Base-by-base conservation (phyloP, 2,888 invertebrate species). In the Pristionchus exspectatus region DNA sequence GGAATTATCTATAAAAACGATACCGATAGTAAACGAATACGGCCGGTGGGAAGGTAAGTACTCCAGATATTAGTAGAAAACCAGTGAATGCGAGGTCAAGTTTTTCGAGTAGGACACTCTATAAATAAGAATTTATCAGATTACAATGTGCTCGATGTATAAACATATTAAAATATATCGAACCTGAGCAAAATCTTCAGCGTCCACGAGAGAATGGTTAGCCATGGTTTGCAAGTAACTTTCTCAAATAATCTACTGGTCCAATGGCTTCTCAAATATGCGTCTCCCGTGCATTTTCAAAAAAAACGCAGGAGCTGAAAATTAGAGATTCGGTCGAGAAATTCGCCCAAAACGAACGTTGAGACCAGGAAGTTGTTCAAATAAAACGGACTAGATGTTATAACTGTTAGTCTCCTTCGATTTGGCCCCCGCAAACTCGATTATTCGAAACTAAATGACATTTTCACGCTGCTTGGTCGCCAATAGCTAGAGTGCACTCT, bases 21-120 rank as follows among this genome's bases (percentile, higher is more conserved):
- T 30, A 74, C 74, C 74, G 38, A 74, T 74, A 74, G n/a, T 83
- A 83, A 10, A 83, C 83, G 54, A 83, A 83, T 14, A 50, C 0
- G 5, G 83, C 83, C 10, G n/a, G 50, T 7, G 83, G 83, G 44
- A 83, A 50, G 24, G 83, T 83, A 0, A 83, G 9, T n/a, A 27
- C 33, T 24, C 54, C 83, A 44, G 83, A 30, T n/a, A 50, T 21
- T n/a, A 83, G 10, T 7, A 83, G 83, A 27, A 83, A 10, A 10
- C 50, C n/a, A n/a, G 83, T 83, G 50, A 54, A 50, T 12, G 14
- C 44, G 18, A 83, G 44, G 83, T 83, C 83, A 9, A 83, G 50
- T n/a, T 83, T 50, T 1, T 83, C 50, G 27, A 83, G 50, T 2
- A 83, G 16, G 2, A 5, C 24, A 83, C 83, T 83, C 83, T 83